Evolutionary conservation across 2,888 invertebrate genomes (phyloP).

Genomic region (Eutolmus rufibarbis): DNA sequence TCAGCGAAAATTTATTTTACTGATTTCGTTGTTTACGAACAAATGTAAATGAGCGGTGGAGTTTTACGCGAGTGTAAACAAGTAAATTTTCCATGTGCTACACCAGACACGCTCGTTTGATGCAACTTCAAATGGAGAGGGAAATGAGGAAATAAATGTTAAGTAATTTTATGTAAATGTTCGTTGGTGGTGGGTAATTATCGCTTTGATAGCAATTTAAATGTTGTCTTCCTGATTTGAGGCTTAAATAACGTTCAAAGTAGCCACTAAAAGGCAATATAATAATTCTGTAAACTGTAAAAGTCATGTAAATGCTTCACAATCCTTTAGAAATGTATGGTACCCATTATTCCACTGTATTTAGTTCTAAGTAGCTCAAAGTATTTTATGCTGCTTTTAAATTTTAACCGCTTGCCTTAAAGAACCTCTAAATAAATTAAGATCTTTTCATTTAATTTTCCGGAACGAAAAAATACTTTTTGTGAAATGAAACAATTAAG

Average conservation of each 20-base stretch:
- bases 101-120: not conserved
- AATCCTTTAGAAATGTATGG: too few species aligned
- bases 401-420: not conserved
- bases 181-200: not conserved
- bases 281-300: not conserved
- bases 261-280: not conserved
- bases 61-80: not conserved
- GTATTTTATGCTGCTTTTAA: not conserved
- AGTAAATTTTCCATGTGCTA: not conserved
- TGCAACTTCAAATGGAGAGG: not conserved
- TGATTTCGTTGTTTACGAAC: not conserved
- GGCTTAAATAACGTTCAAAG: not conserved
- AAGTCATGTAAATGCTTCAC: too few species aligned
- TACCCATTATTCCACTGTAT: too few species aligned
- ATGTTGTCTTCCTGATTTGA: not conserved
- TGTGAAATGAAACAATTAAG: too few species aligned
- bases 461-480: too few species aligned
- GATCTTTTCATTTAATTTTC: too few species aligned
- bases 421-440: not conserved
- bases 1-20: not conserved
- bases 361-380: not conserved
- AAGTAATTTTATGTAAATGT: not conserved
- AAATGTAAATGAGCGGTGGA: not conserved
- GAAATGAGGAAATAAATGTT: not conserved
- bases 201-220: not conserved